Base-by-base conservation (phyloP, 2,888 invertebrate species). In the Meghimatium bilineatum region DNA sequence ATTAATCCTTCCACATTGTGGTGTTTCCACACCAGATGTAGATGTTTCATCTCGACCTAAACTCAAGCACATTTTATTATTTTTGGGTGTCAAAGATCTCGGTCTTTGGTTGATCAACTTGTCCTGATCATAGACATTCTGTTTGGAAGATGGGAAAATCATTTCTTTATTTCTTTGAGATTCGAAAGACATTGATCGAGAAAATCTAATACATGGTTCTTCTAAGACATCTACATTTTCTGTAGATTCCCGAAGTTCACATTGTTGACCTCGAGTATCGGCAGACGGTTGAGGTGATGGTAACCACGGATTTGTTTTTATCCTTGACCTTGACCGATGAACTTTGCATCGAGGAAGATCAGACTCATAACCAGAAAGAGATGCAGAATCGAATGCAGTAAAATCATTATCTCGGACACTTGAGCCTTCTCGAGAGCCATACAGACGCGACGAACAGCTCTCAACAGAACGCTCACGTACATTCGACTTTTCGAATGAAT, bases 281-380 rank as follows among this genome's bases (percentile, higher is more conserved):
- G 36, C 67, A 32, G 77, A 36, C 32, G 89, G 84, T n/a, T 86
- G 89, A n/a, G 91, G 91, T 8, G 90, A 89, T 12, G 91, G 90
- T 32, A 91, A 82, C 92, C 92, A 92, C 52, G 92, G 92, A 76
- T 92, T 92, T 34, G 92, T 92, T 83, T 90, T 88, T 74, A 92
- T 92, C 66, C 91, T 83, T 12, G 91, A 90, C 44, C 92, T 83
- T 34, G 84, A 83, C 56, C 83, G 60, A 32, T 72, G 74, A 63
- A 63, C 74, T 74, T 79, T 79, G 17, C 66, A 26, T 34, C 74
- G n/a, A 1, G 78, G 78, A 38, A 83, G 49, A n/a, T 83, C 83
- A 12, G 83, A 83, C 52, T 83, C 83, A 52, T 83, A 83, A 12
- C 83, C 83, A 0, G 83, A 83, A 14, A 83, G 79, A 38, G 83